phyloP scores from a whole-genome alignment of 2,113 vertebrate genomes.

The Tupaia tana region DNA sequence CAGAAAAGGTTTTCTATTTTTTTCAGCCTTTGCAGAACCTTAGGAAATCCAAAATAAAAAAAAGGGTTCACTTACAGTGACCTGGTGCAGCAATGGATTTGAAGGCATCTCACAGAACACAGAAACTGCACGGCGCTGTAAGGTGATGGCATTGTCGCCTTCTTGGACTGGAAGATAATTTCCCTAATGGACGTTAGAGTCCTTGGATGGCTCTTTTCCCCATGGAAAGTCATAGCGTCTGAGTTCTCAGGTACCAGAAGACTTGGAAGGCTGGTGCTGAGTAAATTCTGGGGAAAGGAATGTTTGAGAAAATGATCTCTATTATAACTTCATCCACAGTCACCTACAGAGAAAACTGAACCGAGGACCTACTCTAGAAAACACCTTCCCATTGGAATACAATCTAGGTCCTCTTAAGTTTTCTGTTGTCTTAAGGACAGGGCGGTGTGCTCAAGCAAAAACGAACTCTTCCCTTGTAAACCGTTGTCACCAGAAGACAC shows the following conservation, averaged over 20 bases:
- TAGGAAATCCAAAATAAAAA: too few species aligned
- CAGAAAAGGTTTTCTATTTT: too few species aligned
- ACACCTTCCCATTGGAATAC: background rate
- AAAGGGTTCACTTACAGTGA: too few species aligned
- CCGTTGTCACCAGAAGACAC: background rate
- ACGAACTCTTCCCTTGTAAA: slow-evolving; percentile 50
- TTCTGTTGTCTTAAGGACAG: background rate
- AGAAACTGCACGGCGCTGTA: too few species aligned
- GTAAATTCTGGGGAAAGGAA: background rate
- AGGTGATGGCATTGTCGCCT: too few species aligned
- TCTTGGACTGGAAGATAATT: too few species aligned
- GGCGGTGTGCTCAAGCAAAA: background rate
- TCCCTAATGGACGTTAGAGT: too few species aligned
- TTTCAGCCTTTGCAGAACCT: too few species aligned
- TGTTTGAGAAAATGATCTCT: accelerated
- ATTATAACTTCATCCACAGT: background rate
- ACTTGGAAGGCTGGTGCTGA: too few species aligned
- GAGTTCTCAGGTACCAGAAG: background rate
- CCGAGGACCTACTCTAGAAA: background rate
- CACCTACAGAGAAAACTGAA: background rate
- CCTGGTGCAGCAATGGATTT: too few species aligned
- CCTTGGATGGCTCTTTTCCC: too few species aligned
- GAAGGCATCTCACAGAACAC: too few species aligned
- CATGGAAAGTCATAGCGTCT: background rate
- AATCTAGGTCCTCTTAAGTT: background rate